Conservation (phyloP, 1,140 invertebrate species). For the Pomacea maculata region DNA sequence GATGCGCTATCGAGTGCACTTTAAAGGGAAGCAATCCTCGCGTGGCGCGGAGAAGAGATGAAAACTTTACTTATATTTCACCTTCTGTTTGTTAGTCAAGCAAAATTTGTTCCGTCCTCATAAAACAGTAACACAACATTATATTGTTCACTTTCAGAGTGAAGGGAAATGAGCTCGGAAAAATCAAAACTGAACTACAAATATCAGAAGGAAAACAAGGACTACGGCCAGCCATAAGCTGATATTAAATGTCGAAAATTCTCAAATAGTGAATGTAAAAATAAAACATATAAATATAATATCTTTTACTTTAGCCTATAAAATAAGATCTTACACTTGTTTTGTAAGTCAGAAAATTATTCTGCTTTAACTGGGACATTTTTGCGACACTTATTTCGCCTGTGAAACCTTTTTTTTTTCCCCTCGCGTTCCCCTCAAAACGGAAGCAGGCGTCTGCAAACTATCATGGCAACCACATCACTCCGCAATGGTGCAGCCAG, state of each 20-base stretch:
- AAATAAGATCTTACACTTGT: no score
- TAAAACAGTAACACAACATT: background rate
- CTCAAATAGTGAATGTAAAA: no score
- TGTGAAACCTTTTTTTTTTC: no score
- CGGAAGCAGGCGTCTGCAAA: no score
- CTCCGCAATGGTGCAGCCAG: no score
- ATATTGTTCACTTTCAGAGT: background rate
- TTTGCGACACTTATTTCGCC: no score
- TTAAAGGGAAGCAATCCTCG: conserved; percentile 19
- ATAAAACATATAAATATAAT: no score
- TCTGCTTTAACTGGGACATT: no score
- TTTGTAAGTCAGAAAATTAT: no score
- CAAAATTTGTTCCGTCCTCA: background rate
- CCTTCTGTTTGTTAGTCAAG: background rate
- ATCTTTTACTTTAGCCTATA: no score
- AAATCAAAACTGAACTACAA: background rate
- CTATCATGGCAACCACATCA: no score
- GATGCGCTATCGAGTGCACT: conserved; percentile 9
- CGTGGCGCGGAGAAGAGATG: background rate
- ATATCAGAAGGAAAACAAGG: background rate
- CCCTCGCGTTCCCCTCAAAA: no score
- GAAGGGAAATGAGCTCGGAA: background rate
- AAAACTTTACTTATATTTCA: background rate
- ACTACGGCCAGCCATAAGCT: background rate
- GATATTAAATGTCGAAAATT: background rate